These are phyloP conservation scores for Poecilia velifera DNA, from an alignment of 2,797 vertebrate genomes.

Conservation along the genomic window DNA sequence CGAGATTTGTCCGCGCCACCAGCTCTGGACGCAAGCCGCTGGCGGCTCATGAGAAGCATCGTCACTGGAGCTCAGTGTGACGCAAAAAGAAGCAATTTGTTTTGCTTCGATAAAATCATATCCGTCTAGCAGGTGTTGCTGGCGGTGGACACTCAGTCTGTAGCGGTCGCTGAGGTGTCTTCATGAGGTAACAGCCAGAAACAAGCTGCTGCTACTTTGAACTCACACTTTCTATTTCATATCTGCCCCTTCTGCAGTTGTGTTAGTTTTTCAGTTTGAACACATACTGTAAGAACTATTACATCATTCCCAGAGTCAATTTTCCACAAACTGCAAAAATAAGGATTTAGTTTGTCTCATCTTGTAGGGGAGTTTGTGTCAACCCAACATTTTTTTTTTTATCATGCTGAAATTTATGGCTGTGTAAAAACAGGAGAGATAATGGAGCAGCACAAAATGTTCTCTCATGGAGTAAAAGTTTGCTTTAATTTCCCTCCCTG, in stretches of 20 bases:
- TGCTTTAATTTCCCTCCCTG: slow-evolving; percentile 32
- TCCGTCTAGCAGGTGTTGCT: background rate
- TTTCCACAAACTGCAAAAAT: background rate
- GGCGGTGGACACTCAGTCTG: background rate
- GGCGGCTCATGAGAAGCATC: slow-evolving; percentile 4
- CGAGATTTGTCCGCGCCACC: slow-evolving; percentile 39
- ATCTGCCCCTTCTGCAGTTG: background rate
- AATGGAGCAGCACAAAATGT: background rate
- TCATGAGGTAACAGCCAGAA: slow-evolving; percentile 4
- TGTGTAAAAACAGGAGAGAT: slow-evolving; percentile 7
- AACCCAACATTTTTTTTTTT: background rate
- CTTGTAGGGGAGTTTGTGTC: background rate
- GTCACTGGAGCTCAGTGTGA: background rate
- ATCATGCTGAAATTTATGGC: background rate
- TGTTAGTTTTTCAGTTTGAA: background rate
- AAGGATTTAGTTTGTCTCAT: background rate
- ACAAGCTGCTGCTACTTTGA: background rate
- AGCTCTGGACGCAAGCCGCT: background rate
- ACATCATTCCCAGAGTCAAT: background rate
- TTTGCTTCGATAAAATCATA: background rate
- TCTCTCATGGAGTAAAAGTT: background rate
- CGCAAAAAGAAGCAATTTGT: background rate
- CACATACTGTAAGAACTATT: background rate
- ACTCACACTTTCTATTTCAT: slow-evolving; percentile 14
- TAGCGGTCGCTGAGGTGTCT: background rate